Evolutionary conservation across 2,888 invertebrate species (phyloP), one percentile per base, ranked within the genome.

Genomic region (Frankliniella fusca): DNA sequence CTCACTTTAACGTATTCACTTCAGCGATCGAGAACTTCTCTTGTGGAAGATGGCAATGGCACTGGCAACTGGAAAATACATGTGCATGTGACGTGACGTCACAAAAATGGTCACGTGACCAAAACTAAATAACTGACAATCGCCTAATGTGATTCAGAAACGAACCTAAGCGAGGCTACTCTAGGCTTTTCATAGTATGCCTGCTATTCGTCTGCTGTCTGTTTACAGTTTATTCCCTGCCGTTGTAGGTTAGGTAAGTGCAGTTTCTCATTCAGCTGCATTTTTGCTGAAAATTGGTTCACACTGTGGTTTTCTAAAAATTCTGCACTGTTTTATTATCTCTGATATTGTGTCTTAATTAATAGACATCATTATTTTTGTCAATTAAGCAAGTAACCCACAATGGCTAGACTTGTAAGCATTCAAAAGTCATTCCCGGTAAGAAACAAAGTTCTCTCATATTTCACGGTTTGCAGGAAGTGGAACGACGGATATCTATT

Each of bases 401-500:
- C 23, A 28, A 87, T 92, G 91, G 87, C 91, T 86, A 89, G 89
- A 86, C 87, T 94, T 85, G 86, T 92, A 91, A 88, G 90, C 92
- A 38, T 38, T 38, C 38, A 38, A 38, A 38, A 38, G 38, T 2
- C 5, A 3, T 38, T 38, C 38, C 38, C 38, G 5, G n/a, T 5
- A 38, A 38, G 38, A 49, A 65, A 48, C 28, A 20, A 28, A 82
- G 76, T 48, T 83, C 50, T 61, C 12, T 54, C 15, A 18, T 48
- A 48, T 70, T 61, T 83, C 76, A 81, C 84, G 82, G 84, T 82
- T 87, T 86, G 48, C 86, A 89, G 84, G 89, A 88, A 83, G 87
- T 90, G 70, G 90, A 91, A 79, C 89, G 90, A 79, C 93, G 92
- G 88, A 93, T 92, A 88, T 93, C 93, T 23, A 97, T 97, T 84